A percentile compares a stretch with the other conserved stretches of the same genome.
Conservation (phyloP, 2,797 vertebrate species). For the Mormyrops attenuatus region DNA sequence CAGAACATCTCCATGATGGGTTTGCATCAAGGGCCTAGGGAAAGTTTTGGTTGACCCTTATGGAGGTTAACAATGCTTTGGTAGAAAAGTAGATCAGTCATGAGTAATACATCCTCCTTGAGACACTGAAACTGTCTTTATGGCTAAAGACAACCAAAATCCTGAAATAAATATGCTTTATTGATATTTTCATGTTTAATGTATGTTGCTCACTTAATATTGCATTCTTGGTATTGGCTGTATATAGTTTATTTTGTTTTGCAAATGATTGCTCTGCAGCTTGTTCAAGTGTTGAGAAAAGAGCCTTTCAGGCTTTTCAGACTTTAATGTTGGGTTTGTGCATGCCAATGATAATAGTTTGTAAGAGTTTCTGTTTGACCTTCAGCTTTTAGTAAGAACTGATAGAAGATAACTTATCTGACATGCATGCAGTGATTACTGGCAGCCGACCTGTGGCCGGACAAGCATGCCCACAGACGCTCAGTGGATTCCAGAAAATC, state of each 20-base stretch:
- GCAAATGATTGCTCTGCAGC: not conserved
- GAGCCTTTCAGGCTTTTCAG: not conserved
- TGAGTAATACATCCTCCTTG: not conserved
- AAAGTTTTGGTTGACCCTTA: not conserved
- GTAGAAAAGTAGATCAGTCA: not conserved
- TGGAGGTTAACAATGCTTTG: not conserved
- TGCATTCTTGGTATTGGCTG: not conserved
- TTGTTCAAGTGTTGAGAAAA: not conserved
- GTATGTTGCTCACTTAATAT: not conserved
- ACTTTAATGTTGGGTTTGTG: not conserved
- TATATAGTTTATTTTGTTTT: not conserved
- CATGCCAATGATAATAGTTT: not conserved
- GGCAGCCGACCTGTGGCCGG: not conserved
- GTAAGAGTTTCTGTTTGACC: not conserved
- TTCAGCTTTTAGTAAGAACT: not conserved
- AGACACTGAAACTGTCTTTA: not conserved
- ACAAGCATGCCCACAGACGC: not conserved
- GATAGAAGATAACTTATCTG: not conserved
- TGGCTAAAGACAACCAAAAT: not conserved
- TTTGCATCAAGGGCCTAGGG: not conserved
- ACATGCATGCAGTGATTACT: not conserved
- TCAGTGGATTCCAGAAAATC: not conserved
- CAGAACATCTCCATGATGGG: not conserved
- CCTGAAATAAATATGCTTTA: not conserved
- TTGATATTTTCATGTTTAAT: not conserved